Evolutionary conservation across 2,797 vertebrate genomes (phyloP), one percentile per base, ranked within the genome.

Genomic region (Acanthurus leucopareius): DNA sequence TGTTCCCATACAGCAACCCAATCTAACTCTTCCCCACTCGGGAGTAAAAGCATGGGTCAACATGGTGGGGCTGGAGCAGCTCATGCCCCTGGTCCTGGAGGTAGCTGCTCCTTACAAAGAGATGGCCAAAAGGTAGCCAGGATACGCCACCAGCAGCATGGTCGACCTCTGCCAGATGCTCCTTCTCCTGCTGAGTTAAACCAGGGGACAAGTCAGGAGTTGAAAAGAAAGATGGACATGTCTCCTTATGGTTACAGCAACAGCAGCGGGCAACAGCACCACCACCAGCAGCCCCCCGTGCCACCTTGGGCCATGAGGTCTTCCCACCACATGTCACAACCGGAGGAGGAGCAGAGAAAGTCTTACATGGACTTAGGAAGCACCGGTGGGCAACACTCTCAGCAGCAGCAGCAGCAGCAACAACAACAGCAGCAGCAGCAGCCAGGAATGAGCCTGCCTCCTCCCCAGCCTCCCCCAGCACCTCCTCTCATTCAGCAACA

Each of bases 141-240:
- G 49, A 97, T 99, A 91, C 96, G 97, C 83, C 98, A 99, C 88
- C 98, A 99, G 94, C 98, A 99, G 93, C 98, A 98, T 85, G 90
- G 90, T 45, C 89, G 94, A 77, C 91, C 94, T 44, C 90, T 88
- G 40, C 88, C 91, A 3, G 95, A 95, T n/a, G 86, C 90, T 40
- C 83, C 88, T 1, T 87, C 94, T 53, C 83, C 92, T 6, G 85
- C 76, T 48, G 95, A 96, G 56, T 57, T 95, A 51, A 92, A 86
- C 52, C 95, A 93, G 79, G 91, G 67, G 28, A 86, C 83, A 0
- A 93, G 86, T 80, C 90, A 95, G 1, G 98, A 98, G 69, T 93
- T 95, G 73, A 98, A 97, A 90, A 95, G 96, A 89, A 98, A 97
- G 66, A 91, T 97, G 69, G 97, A 98, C 64, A 93, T 98, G 92